Conservation (phyloP, 2,888 invertebrate genomes). For the Gymnosoma rotundatum region DNA sequence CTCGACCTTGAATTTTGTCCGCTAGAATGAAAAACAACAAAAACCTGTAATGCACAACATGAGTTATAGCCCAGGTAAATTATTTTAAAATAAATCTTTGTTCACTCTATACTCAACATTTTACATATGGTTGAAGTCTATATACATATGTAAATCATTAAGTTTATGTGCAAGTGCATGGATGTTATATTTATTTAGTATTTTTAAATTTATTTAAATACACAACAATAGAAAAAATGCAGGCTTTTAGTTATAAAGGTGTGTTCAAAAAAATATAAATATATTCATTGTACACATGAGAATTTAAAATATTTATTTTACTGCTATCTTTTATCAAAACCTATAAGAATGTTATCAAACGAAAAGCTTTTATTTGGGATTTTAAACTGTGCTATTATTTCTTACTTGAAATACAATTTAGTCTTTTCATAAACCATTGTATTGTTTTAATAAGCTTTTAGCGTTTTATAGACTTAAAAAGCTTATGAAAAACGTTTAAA, state of each 20-base stretch:
- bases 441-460: no score
- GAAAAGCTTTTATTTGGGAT: not conserved
- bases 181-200: not conserved
- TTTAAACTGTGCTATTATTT: not conserved
- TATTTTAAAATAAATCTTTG: conserved; percentile 53
- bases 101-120: conserved; percentile 36
- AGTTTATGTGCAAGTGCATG: not conserved
- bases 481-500: no score
- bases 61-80: conserved; percentile 57
- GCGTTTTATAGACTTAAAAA: no score
- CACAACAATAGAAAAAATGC: not conserved
- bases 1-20: conserved; percentile 67
- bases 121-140: not conserved
- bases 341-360: no score
- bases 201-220: not conserved
- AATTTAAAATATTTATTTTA: not conserved
- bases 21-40: conserved; percentile 50
- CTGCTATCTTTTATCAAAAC: not conserved
- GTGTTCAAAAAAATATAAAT: not conserved
- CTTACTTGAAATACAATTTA: no score
- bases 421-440: no score
- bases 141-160: not conserved
- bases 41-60: conserved; percentile 23
- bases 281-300: not conserved
- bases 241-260: not conserved